Conservation (phyloP, 2,888 invertebrate species). For the Leptinotarsa peninsularis region DNA sequence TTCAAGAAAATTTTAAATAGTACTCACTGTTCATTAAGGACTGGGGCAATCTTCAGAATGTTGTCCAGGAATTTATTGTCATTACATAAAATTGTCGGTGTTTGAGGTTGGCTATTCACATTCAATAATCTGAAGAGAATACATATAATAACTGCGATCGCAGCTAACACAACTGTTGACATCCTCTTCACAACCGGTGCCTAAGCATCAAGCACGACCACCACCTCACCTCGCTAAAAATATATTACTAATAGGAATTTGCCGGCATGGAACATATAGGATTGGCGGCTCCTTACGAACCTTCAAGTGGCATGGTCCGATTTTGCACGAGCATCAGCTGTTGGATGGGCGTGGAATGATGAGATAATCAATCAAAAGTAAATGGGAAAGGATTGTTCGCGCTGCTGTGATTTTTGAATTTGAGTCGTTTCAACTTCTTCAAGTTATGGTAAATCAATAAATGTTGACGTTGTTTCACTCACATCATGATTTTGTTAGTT, state of each 20-base stretch:
- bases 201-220: background rate
- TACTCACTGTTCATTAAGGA: slow-evolving; percentile 87
- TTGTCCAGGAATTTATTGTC: slow-evolving; percentile 83
- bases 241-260: background rate
- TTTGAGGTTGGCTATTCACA: slow-evolving; percentile 85
- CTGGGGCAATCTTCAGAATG: slow-evolving; percentile 82
- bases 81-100: slow-evolving; percentile 81
- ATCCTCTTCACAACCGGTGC: slow-evolving; percentile 64
- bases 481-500: slow-evolving; percentile 2
- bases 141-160: slow-evolving; percentile 85
- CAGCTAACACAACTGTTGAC: slow-evolving; percentile 85
- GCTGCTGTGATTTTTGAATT: background rate
- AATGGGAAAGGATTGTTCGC: background rate
- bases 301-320: slow-evolving; percentile 9
- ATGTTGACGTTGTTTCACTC: background rate
- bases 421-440: background rate
- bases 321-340: slow-evolving; percentile 11
- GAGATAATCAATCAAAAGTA: slow-evolving; percentile 13
- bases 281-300: background rate
- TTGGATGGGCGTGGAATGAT: background rate
- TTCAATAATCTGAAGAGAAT: slow-evolving; percentile 86
- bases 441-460: background rate
- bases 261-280: slow-evolving; percentile 4
- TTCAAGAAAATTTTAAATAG: background rate
- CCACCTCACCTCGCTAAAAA: background rate